These are phyloP conservation scores for Galerucella calmariensis DNA, from an alignment of 2,888 invertebrate species.

Conservation along the genomic window DNA sequence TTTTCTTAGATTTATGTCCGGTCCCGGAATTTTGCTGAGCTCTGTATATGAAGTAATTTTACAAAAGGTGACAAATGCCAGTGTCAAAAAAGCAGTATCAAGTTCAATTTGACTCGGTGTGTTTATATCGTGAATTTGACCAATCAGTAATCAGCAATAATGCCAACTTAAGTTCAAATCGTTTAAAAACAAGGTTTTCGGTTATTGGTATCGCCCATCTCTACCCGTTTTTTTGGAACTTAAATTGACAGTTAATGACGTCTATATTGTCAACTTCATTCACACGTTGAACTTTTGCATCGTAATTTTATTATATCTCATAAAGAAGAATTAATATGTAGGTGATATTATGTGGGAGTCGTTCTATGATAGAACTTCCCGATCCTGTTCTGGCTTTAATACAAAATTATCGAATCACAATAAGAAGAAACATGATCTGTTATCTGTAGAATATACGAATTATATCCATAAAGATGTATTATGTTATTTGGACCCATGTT, in stretches of 20 bases:
- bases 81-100: too few relatives aligned
- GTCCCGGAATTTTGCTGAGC: too few relatives aligned
- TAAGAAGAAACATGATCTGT: slow-evolving; percentile 45
- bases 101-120: too few relatives aligned
- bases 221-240: neutral
- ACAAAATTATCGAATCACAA: slow-evolving; percentile 25
- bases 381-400: slow-evolving; percentile 41
- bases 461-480: slow-evolving; percentile 48
- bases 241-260: neutral
- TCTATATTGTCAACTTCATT: neutral
- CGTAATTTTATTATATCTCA: slow-evolving; percentile 2
- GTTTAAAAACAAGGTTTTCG: too few relatives aligned
- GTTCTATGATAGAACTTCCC: slow-evolving; percentile 42
- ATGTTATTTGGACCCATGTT: slow-evolving; percentile 46
- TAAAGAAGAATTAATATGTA: slow-evolving; percentile 25
- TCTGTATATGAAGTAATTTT: too few relatives aligned
- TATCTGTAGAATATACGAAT: slow-evolving; percentile 49
- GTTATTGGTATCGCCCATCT: neutral
- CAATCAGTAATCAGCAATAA: too few relatives aligned
- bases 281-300: neutral
- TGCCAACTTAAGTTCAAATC: too few relatives aligned
- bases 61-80: too few relatives aligned
- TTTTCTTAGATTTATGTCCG: too few relatives aligned
- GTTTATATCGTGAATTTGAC: too few relatives aligned
- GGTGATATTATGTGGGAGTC: slow-evolving; percentile 47